A percentile compares a stretch with the other conserved stretches of the same genome.
Evolutionary conservation across 2,888 invertebrate genomes (phyloP).

Genomic region (Hirtodrosophila cameraria): DNA sequence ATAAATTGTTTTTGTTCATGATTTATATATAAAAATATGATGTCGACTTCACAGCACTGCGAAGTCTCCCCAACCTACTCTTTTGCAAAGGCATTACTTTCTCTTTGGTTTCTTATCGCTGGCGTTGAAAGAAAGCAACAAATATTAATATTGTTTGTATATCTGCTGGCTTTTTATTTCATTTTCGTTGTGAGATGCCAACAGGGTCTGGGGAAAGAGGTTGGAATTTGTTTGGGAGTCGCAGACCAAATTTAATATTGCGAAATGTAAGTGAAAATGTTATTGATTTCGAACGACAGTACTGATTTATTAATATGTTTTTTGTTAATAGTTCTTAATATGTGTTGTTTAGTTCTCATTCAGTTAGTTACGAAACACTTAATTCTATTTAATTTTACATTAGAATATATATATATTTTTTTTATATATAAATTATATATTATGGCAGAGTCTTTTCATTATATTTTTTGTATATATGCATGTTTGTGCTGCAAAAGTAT

Average conservation of each 20-base stretch:
- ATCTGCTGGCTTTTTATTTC: constrained; percentile 59
- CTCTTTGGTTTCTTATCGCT: constrained; percentile 52
- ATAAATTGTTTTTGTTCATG: constrained; percentile 79
- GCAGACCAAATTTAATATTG: constrained; percentile 61
- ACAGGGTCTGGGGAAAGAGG: constrained; percentile 1
- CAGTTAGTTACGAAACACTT: too few relatives aligned
- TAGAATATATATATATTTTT: too few relatives aligned
- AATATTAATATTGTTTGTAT: constrained; percentile 72
- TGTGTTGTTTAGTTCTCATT: too few relatives aligned
- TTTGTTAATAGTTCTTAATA: not conserved
- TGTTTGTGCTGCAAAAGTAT: too few relatives aligned
- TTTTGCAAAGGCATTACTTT: constrained; percentile 23
- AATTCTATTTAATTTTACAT: too few relatives aligned
- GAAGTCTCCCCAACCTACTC: not conserved
- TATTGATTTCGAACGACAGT: constrained; percentile 27
- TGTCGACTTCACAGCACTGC: constrained; percentile 41
- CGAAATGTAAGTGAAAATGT: constrained; percentile 20
- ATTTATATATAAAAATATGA: constrained; percentile 70
- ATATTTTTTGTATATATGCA: too few relatives aligned
- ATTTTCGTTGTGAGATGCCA: constrained; percentile 45
- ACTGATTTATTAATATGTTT: constrained; percentile 4
- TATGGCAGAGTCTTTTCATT: too few relatives aligned
- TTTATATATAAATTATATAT: too few relatives aligned
- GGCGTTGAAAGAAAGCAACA: constrained; percentile 58
- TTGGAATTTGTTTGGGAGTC: constrained; percentile 13